phyloP scores from a whole-genome alignment of 2,888 invertebrate genomes.

The Lathronympha strigana region DNA sequence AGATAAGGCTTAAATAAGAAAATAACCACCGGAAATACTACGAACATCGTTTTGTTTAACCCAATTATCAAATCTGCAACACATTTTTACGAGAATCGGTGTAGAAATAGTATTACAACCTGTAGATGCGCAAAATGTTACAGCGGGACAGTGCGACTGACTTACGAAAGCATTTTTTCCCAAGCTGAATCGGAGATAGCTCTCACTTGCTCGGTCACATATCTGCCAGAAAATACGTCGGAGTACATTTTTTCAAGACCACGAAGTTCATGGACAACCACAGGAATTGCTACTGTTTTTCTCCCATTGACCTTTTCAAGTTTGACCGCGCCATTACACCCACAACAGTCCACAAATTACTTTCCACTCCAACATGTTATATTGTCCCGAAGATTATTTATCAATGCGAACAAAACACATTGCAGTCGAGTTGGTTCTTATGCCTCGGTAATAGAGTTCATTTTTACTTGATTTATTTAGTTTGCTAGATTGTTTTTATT shows the following conservation, averaged over 20 bases:
- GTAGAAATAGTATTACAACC: no score
- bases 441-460: not conserved
- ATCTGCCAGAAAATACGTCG: no score
- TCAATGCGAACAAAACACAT: constrained; percentile 1
- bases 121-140: no score
- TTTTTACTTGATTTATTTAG: not conserved
- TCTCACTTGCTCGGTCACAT: no score
- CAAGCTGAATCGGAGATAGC: no score
- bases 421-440: not conserved
- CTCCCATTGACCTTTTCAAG: constrained; percentile 20
- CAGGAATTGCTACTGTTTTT: constrained; percentile 2
- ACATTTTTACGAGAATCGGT: no score
- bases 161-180: no score
- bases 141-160: no score
- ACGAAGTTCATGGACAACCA: not conserved
- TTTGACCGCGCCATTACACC: constrained; percentile 15
- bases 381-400: constrained; percentile 25
- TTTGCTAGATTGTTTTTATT: not conserved
- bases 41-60: no score
- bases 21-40: no score
- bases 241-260: constrained; percentile 11
- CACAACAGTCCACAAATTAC: constrained; percentile 21
- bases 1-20: no score
- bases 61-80: no score
- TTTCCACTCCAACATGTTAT: constrained; percentile 14